Evolutionary conservation across 1,140 invertebrate species (phyloP).

Genomic region (Tetramorium alpestre): DNA sequence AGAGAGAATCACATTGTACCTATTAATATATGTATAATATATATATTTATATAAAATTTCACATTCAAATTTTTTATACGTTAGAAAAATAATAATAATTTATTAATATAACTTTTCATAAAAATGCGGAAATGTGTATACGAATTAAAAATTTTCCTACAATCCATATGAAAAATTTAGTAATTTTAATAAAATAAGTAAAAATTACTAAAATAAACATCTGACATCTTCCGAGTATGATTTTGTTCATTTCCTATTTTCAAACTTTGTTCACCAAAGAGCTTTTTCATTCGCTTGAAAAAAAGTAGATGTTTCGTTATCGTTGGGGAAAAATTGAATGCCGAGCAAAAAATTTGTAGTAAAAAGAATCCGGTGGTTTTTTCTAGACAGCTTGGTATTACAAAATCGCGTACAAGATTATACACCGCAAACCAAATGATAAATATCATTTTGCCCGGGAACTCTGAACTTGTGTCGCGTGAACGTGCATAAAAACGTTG

Average conservation of each 20-base stretch:
- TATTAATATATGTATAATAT: neutral
- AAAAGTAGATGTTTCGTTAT: neutral
- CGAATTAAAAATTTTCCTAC: neutral
- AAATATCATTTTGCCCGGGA: slow-evolving; percentile 4
- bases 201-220: neutral
- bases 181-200: neutral
- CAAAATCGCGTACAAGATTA: slow-evolving; percentile 15
- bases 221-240: neutral
- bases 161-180: neutral
- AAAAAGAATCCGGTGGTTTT: neutral
- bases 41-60: neutral
- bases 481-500: slow-evolving; percentile 33
- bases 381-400: neutral
- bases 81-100: neutral
- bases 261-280: neutral
- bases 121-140: neutral
- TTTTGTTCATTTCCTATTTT: neutral
- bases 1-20: neutral
- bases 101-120: neutral
- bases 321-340: neutral
- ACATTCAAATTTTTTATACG: neutral
- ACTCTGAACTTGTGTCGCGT: slow-evolving; percentile 15
- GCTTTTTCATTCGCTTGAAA: neutral
- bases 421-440: slow-evolving; percentile 15
- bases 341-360: neutral